Base-by-base conservation (phyloP, 2,113 vertebrate genomes). In the Desmodus rotundus region DNA sequence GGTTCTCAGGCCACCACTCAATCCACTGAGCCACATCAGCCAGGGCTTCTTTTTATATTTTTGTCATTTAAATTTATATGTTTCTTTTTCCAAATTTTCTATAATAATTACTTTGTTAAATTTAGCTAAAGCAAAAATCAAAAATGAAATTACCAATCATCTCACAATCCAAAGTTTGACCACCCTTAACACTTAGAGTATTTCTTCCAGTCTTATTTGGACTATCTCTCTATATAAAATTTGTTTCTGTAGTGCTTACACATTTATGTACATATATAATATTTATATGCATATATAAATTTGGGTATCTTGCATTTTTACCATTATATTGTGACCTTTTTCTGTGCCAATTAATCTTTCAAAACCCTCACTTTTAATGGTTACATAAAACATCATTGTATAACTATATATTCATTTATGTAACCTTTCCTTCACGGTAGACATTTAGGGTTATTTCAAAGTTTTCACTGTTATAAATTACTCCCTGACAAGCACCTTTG, bases 361-460 rank as follows among this genome's bases (percentile, higher is more conserved):
- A 20, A 76, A 97, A 83, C 47, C 31, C 65, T 87, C 33, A 33
- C 45, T 82, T 89, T 45, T 80, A 92, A 16, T 81, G 33, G 19
- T 90, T 84, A 38, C 28, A 33, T n/a, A 86, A 88, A 78, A 6
- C 36, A 78, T 81, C 22, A 45, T 38, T 73, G 17, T 77, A 26
- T 72, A 85, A 28, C 50, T 56, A 1, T 87, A 50, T 22, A 26
- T 58, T 76, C 65, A 85, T 85, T 68, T 85, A 68, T 90, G 19
- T 86, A 87, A 82, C 38, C n/a, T 91, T 95, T 17, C 38, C 68
- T 94, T 93, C 86, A 38, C 63, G 33, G 33, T 93, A 54, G 52
- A 94, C 26, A 43, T 52, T 63, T 70, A 73, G 36, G 41, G 7
- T 83, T 83, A 5, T 89, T 84, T 68, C 80, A 90, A 7, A 72